Evolutionary conservation across 2,888 invertebrate genomes (phyloP), one percentile per base, ranked within the genome.

Genomic region (Chalcosyrphus nemorum): DNA sequence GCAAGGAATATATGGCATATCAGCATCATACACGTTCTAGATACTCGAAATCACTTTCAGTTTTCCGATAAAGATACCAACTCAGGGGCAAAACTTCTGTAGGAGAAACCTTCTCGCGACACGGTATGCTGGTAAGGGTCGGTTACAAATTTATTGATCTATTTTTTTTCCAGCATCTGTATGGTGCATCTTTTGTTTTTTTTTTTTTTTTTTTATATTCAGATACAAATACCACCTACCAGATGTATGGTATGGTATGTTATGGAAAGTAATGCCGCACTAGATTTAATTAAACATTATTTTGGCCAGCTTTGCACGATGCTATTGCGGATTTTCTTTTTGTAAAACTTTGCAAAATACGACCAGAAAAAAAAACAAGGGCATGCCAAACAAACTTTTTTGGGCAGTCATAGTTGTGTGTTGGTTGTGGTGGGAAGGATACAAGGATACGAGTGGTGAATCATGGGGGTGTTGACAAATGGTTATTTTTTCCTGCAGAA

Each of bases 201-300:
- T n/a, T n/a, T n/a, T n/a, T n/a, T n/a, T n/a, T n/a, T n/a, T 24
- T 24, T 24, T 24, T 1, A 35, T 57, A 57, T 57, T 35, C 57
- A 57, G 35, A 56, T 54, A 15, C 29, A 9, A 15, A 54, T 54
- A 27, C 5, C 13, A 4, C 4, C 24, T 4, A 4, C 3, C 24
- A n/a, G n/a, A n/a, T 17, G 4, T 11, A 9, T 13, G 54, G n/a
- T 13, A 0, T n/a, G 32, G 54, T 24, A 54, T 9, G 15, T 19
- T 2, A 19, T 35, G 19, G 3, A 19, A 41, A 57, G 65, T 47
- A 50, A 24, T 35, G 65, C 52, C 52, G 52, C 52, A 66, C 38
- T 52, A 15, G 27, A 21, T 52, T 63, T 63, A 63, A 63, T 63
- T 63, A 63, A 63, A 63, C 27, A 32, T 63, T 47, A 45, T 43